A percentile compares a stretch with the other conserved stretches of the same genome.
These are phyloP conservation scores for Cyanoliseus patagonus DNA, from an alignment of 2,113 vertebrate genomes.

Conservation along the genomic window DNA sequence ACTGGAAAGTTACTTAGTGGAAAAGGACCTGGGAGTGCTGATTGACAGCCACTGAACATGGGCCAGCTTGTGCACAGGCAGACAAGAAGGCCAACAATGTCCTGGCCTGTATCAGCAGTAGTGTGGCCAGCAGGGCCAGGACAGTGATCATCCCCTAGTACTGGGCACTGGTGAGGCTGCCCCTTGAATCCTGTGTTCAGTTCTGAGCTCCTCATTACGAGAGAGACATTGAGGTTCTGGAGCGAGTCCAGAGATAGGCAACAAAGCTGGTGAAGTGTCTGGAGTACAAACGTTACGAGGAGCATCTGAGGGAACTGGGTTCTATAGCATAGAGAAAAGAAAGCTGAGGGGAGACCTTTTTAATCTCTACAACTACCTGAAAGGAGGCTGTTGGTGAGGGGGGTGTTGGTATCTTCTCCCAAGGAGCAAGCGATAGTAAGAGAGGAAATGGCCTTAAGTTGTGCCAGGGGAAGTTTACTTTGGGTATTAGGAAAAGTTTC, in stretches of 20 bases:
- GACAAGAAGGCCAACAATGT: background rate
- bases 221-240: background rate
- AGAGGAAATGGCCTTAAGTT: background rate
- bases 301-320: background rate
- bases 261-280: background rate
- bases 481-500: background rate
- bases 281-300: background rate
- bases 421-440: background rate
- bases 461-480: background rate
- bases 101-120: background rate
- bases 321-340: background rate
- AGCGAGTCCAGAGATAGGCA: background rate
- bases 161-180: background rate
- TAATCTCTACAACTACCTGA: accelerated
- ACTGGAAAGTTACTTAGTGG: accelerated
- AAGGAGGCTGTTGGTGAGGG: accelerated
- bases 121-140: background rate
- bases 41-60: background rate
- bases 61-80: background rate
- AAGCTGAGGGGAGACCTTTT: background rate
- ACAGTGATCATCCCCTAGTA: background rate
- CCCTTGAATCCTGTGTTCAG: background rate
- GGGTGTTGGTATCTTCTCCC: accelerated
- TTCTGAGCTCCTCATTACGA: background rate
- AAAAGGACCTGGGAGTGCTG: background rate